phyloP scores from a whole-genome alignment of 2,797 vertebrate species.

The Gila robusta region DNA sequence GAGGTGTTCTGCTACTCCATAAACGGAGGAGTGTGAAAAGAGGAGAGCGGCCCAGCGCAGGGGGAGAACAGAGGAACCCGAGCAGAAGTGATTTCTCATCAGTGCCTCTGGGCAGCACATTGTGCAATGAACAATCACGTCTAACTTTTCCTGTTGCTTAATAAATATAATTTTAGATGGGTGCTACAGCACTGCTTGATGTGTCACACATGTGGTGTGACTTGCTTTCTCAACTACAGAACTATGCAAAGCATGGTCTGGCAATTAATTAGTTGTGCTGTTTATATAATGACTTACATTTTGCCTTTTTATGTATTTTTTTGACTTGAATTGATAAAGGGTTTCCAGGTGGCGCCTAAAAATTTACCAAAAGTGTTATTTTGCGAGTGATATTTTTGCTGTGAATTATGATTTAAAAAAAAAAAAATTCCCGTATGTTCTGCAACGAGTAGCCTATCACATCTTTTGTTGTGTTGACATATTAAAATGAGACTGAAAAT shows the following conservation, averaged over 20 bases:
- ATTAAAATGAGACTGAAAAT: too few relatives aligned
- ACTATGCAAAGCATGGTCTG: not conserved
- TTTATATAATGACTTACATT: not conserved
- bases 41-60: conserved; percentile 32
- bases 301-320: not conserved
- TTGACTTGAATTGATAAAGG: not conserved
- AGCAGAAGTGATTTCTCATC: conserved; percentile 62
- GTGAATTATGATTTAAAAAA: too few relatives aligned
- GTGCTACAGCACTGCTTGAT: conserved; percentile 29
- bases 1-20: conserved; percentile 46
- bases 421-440: too few relatives aligned
- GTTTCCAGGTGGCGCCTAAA: not conserved
- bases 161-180: conserved; percentile 62
- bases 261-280: not conserved
- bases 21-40: conserved; percentile 42
- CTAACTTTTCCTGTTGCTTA: conserved; percentile 69
- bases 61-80: conserved; percentile 41
- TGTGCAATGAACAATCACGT: conserved; percentile 56
- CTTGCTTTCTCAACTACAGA: not conserved
- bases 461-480: not conserved
- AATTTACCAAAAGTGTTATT: too few relatives aligned
- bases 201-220: conserved; percentile 9
- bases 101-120: conserved; percentile 44
- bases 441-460: too few relatives aligned
- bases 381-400: too few relatives aligned